Base-by-base conservation (phyloP, 2,888 invertebrate species). In the Oxyscelio sp. region DNA sequence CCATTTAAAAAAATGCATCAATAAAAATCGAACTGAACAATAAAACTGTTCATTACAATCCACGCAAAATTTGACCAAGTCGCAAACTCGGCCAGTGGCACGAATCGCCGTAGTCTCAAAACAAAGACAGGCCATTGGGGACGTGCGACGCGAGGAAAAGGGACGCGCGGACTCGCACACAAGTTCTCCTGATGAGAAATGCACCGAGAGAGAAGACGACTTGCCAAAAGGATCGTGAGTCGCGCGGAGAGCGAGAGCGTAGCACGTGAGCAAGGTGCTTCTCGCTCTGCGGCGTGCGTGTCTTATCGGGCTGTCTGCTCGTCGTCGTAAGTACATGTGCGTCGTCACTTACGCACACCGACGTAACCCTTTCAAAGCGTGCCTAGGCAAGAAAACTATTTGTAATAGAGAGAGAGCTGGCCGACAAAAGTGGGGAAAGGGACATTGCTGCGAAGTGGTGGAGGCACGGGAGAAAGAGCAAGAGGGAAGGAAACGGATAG, bases 371-470 rank as follows among this genome's bases (percentile, higher is more conserved):
- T 89, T 87, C 65, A 83, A 87, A 85, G 83, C 83, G 83, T 83
- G 84, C 87, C 90, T 90, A 89, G 90, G 90, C 89, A 88, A 90
- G 90, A 90, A 90, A 91, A 90, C 92, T 91, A 92, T 91, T 91
- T 90, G 91, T 91, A 91, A 92, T 91, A 91, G 89, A 91, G 92
- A 87, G 89, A 91, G 91, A 90, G 90, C 89, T 87, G 86, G 83
- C 70, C 34, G 73, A 59, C 59, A 73, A 66, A 87, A 85, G 89
- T 88, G 88, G 89, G 90, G 89, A 91, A 91, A 90, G 86, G 91
- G 91, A 91, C 88, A 89, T 15, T 66, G 59, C 59, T n/a, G 52
- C n/a, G 65, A n/a, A 24, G 65, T 58, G 38, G 48, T 43, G 56
- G 40, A 24, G 45, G 61, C 50, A 38, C 48, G n/a, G 38, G 38